phyloP scores from a whole-genome alignment of 2,113 vertebrate genomes.

The Equus przewalskii region DNA sequence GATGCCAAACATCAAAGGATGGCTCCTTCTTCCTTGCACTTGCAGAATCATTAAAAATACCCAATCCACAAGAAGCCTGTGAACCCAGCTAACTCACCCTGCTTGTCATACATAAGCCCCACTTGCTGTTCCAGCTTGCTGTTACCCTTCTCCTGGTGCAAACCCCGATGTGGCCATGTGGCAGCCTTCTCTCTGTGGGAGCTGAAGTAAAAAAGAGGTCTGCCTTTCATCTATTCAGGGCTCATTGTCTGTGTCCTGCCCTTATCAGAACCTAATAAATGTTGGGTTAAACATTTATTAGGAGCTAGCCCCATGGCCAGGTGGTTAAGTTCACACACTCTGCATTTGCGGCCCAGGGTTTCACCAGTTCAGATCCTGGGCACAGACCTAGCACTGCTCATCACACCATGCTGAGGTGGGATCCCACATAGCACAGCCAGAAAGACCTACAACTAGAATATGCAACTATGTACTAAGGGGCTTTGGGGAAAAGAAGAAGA shows the following conservation, averaged over 20 bases:
- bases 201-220: background rate
- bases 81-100: background rate
- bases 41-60: constrained; percentile 21
- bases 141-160: background rate
- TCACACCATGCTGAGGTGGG: too few relatives aligned
- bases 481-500: too few relatives aligned
- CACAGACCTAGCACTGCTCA: too few relatives aligned
- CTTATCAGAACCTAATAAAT: background rate
- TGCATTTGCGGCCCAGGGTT: too few relatives aligned
- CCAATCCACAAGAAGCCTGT: background rate
- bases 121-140: background rate
- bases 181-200: background rate
- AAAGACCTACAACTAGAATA: too few relatives aligned
- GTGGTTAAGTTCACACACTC: too few relatives aligned
- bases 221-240: background rate
- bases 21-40: background rate
- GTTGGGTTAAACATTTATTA: background rate
- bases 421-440: too few relatives aligned
- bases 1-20: background rate
- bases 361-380: too few relatives aligned
- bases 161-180: too few relatives aligned
- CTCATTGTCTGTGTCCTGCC: background rate
- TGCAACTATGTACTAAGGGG: too few relatives aligned
- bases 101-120: background rate
- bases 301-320: too few relatives aligned